Evolutionary conservation across 2,797 vertebrate genomes (phyloP), one percentile per base, ranked within the genome.

Genomic region (Gila robusta): DNA sequence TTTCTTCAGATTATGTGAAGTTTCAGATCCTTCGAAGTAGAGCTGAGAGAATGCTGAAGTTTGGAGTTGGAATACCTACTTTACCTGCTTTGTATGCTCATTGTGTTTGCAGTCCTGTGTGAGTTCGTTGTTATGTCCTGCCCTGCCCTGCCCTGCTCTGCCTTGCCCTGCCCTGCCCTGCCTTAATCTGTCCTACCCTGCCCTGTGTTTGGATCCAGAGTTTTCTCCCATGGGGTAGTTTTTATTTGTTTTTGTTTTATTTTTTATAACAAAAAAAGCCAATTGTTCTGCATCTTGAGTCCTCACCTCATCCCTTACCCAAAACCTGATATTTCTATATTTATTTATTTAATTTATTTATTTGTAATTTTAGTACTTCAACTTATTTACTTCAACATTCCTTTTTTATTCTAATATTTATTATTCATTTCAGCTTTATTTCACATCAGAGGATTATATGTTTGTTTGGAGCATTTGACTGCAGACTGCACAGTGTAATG

Each of bases 1-100:
- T 26, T 76, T 59, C 37, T 77, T 56, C 35, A 72, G n/a, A 39
- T 78, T 49, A 47, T 62, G 67, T 85, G 70, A 35, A 67, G 69
- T 71, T 81, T 81, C 10, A 41, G 71, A 81, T 83, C 70, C 52
- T 28, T 76, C 16, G 7, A 12, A 81, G 49, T 16, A 11, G n/a
- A 70, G 69, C 28, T 67, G 14, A 62, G 32, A 39, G 9, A 52
- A 54, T 69, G 8, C 39, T 41, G 39, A 83, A 79, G 44, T 54
- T 6, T 28, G 6, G 37, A 26, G 9, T n/a, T n/a, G 28, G 81
- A 21, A 74, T 64, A 54, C 6, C 47, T 49, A 4, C 14, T 49
- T 17, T 49, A 49, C 16, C 47, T 49, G 47, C 5, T 49, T 56
- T 56, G 19, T 56, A 56, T 56, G 52, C 52, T 56, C 52, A 19